Base-by-base conservation (phyloP, 2,888 invertebrate species). In the Lottia scabra region DNA sequence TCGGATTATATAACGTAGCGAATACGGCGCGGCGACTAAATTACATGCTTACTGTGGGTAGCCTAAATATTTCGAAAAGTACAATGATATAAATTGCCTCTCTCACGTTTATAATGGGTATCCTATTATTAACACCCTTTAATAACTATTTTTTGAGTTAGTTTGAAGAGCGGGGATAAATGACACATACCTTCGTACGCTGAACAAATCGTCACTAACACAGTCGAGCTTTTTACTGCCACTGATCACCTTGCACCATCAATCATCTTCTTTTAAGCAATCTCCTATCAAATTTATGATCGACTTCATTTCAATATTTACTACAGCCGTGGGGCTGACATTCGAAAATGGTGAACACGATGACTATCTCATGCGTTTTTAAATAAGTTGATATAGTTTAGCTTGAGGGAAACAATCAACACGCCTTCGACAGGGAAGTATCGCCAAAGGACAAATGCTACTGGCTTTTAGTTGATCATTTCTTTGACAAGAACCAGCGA, bases 211-310 rank as follows among this genome's bases (percentile, higher is more conserved):
- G 56, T 56, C 19, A 23, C 19, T 23, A 56, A 56, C 56, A 56
- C 56, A 56, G 38, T 56, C 56, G 19, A 19, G 23, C 56, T 23
- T 13, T 56, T 23, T 56, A 56, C 56, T 56, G 19, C 56, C 12
- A 56, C 56, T 56, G 56, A 56, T 56, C 56, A 56, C 23, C 19
- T 23, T 56, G 23, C 56, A 23, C 23, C 23, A 23, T 56, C 56
- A 56, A 56, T 56, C 56, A 56, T 13, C 56, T 19, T 56, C 56
- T 56, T 56, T 56, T 56, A 56, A 23, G 56, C 56, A 56, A 56
- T 56, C 56, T 12, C 23, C 56, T 23, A 19, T 56, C 56, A 56
- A 23, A 56, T 56, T 56, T 56, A 56, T 56, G 19, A 56, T 56
- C 56, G 23, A 23, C 10, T 56, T 23, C 56, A 56, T 56, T 56